These are phyloP conservation scores for Pyrgus malvae DNA, from an alignment of 2,888 invertebrate species.

Conservation along the genomic window DNA sequence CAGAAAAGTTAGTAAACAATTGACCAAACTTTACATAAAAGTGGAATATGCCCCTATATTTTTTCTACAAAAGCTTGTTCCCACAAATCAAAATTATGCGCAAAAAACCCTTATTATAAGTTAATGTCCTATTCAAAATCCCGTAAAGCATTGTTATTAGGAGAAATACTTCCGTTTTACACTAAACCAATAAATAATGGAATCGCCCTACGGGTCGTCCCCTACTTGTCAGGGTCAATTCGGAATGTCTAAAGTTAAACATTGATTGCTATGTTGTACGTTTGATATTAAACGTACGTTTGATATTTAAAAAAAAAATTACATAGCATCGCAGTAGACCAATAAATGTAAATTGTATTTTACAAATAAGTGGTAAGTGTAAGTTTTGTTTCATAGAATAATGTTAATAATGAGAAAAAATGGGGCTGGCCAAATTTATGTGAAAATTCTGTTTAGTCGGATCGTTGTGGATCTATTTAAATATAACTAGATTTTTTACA, in stretches of 20 bases:
- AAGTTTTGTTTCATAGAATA: too few species aligned
- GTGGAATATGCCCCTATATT: constrained; percentile 13
- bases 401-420: too few species aligned
- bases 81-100: constrained; percentile 14
- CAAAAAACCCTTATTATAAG: background rate
- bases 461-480: too few species aligned
- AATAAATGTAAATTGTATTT: too few species aligned
- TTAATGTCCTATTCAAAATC: constrained; percentile 26
- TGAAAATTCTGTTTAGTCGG: too few species aligned
- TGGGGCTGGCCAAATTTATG: too few species aligned
- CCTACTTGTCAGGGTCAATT: background rate
- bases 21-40: background rate
- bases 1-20: background rate
- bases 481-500: too few species aligned
- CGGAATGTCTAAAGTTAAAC: background rate
- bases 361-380: too few species aligned
- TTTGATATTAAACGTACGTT: too few species aligned
- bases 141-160: constrained; percentile 10
- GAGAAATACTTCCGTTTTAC: constrained; percentile 34
- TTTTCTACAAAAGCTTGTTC: constrained; percentile 8
- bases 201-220: constrained; percentile 1
- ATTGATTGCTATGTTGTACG: background rate
- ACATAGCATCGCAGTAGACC: too few species aligned
- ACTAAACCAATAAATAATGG: constrained; percentile 12
- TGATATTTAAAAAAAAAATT: too few species aligned